Evolutionary conservation across 2,888 invertebrate genomes (phyloP), one percentile per base, ranked within the genome.

Genomic region (Synanthedon formicaeformis): DNA sequence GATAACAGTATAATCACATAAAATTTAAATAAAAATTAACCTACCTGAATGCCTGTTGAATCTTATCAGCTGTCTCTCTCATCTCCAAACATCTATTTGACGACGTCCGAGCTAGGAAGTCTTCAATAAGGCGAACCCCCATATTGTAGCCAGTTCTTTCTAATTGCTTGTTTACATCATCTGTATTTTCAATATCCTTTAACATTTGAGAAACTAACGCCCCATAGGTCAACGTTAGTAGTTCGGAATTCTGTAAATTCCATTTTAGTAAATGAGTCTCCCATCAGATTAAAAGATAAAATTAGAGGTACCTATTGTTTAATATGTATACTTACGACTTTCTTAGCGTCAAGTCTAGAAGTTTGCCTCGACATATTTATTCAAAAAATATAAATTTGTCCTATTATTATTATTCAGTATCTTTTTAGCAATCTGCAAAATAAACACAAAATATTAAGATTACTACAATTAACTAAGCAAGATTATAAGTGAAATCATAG

Each of bases 81-180:
- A 99, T 94, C 80, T 99, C 99, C 69, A 96, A 89, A 75, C 99
- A 99, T 49, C 98, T 90, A 0, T 94, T 94, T 3, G 95, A 93
- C 52, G 93, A 93, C 16, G 95, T 97, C 63, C 97, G 91, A 0
- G 99, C 97, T 10, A 99, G 87, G 69, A 97, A 99, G 75, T 99
- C 99, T 86, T 99, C 99, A 57, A 99, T 98, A 45, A 99, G 84
- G 50, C 99, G 90, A 52, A 99, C 94, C 11, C 99, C 99, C 92
- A 99, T 99, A 73, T 99, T 99, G 76, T 99, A 99, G 4, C 99
- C 99, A 83, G 97, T 93, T 71, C 96, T 88, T 69, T 98, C 97
- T 56, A 98, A 82, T 71, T 99, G 98, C 70, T 97, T 97, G 76
- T 98, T 99, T 0, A 99, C 98, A 86, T 99, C 98, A 45, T 99